phyloP scores from a whole-genome alignment of 2,888 invertebrate genomes.

The Camponotus fellah region DNA sequence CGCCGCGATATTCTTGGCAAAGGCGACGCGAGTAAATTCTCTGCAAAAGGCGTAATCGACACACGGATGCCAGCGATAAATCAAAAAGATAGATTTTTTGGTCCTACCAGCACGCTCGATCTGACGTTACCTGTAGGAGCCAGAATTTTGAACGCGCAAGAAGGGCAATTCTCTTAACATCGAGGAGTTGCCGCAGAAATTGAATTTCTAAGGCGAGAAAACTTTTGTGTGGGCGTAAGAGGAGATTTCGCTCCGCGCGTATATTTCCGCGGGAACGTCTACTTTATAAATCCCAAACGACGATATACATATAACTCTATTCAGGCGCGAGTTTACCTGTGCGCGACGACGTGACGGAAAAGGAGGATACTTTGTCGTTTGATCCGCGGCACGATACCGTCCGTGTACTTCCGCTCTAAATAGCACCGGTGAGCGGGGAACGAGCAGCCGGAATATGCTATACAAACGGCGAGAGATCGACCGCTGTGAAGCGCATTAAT shows the following conservation, averaged over 20 bases:
- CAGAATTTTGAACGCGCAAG: background rate
- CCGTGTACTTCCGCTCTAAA: conserved; percentile 75
- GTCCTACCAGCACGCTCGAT: background rate
- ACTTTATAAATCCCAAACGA: conserved; percentile 39
- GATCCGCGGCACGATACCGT: conserved; percentile 62
- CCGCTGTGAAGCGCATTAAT: conserved; percentile 78
- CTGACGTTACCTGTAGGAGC: conserved; percentile 29
- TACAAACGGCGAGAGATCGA: conserved; percentile 68
- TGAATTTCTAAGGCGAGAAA: conserved; percentile 24
- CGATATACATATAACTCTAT: conserved; percentile 44
- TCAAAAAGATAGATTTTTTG: conserved; percentile 41
- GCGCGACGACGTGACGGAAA: conserved; percentile 55
- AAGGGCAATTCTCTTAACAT: conserved; percentile 15
- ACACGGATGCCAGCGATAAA: conserved; percentile 34
- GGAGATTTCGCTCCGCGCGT: background rate
- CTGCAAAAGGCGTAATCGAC: conserved; percentile 30
- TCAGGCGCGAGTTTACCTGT: conserved; percentile 46
- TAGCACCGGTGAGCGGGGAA: conserved; percentile 64
- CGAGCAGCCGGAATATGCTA: conserved; percentile 66
- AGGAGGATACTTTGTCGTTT: conserved; percentile 66
- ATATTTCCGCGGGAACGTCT: conserved; percentile 11
- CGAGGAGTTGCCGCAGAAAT: conserved; percentile 3
- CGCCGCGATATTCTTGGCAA: background rate
- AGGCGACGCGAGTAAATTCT: conserved; percentile 23
- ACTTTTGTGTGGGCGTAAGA: conserved; percentile 27